Evolutionary conservation across 2,113 vertebrate species (phyloP).

Genomic region (Trinectes maculatus): DNA sequence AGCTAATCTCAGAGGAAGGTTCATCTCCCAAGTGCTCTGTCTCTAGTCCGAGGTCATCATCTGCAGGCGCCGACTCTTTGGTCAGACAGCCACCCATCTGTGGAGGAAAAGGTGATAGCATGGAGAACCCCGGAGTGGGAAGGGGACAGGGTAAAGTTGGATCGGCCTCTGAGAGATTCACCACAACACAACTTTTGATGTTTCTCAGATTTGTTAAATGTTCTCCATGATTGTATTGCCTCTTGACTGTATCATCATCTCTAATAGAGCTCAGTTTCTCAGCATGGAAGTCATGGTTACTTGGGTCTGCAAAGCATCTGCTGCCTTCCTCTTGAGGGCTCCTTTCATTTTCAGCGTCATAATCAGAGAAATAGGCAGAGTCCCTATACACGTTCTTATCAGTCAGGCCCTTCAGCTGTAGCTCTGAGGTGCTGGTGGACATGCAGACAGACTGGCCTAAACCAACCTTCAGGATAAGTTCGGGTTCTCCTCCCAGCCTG

Average conservation of each 20-base stretch:
- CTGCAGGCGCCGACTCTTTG: constrained; percentile 79
- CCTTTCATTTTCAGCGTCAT: constrained; percentile 87
- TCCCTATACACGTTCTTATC: constrained; percentile 91
- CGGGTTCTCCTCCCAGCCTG: constrained; percentile 54
- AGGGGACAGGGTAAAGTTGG: constrained; percentile 34
- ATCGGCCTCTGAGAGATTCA: constrained; percentile 51
- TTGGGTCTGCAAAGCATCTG: constrained; percentile 67
- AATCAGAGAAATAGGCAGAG: constrained; percentile 97
- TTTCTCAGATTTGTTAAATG: constrained; percentile 52
- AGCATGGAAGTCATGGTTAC: constrained; percentile 30
- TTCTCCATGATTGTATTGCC: constrained; percentile 36
- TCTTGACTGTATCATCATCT: constrained; percentile 38
- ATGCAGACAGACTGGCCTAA: constrained; percentile 63
- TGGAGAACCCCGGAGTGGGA: constrained; percentile 73
- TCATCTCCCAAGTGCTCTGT: constrained; percentile 80
- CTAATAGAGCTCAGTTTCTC: constrained; percentile 38
- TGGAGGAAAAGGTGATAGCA: constrained; percentile 81
- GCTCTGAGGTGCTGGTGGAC: constrained; percentile 65
- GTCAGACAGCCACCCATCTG: constrained; percentile 85
- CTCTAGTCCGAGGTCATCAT: constrained; percentile 79
- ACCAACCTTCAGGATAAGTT: constrained; percentile 78
- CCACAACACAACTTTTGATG: constrained; percentile 49
- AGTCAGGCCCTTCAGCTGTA: constrained; percentile 74
- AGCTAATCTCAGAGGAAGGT: constrained; percentile 72
- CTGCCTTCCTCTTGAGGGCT: constrained; percentile 80